Percentiles rank a stretch among this genome's conserved stretches.
Conservation (phyloP, 1,140 invertebrate genomes). For the Drosophila prosaltans region DNA sequence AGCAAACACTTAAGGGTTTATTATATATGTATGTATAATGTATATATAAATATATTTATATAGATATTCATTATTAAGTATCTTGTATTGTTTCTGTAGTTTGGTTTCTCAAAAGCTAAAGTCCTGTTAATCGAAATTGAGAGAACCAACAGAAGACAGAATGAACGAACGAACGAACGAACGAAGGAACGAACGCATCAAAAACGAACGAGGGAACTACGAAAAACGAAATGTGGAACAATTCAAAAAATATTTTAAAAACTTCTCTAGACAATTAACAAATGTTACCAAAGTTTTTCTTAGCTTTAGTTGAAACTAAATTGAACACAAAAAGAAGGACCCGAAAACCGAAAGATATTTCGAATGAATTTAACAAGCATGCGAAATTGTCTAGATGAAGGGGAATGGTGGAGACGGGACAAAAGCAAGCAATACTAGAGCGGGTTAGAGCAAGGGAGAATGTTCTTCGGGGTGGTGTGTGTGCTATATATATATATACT, state of each 20-base stretch:
- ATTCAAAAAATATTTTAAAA: not conserved
- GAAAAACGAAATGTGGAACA: constrained; percentile 41
- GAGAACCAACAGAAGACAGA: constrained; percentile 31
- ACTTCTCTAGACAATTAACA: constrained; percentile 10
- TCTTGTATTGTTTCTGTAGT: constrained; percentile 22
- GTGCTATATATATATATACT: not conserved
- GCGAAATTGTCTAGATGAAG: not conserved
- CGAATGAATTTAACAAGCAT: constrained; percentile 19
- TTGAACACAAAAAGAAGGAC: not conserved
- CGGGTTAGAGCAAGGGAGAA: not conserved
- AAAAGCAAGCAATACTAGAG: constrained; percentile 6
- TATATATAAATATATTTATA: constrained; percentile 25
- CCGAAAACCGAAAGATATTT: constrained; percentile 1
- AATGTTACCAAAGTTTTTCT: not conserved
- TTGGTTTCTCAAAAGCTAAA: constrained; percentile 26
- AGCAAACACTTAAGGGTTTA: constrained; percentile 56
- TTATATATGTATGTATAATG: constrained; percentile 25
- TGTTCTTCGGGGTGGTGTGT: not conserved
- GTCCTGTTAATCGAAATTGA: constrained; percentile 43
- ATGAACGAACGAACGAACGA: constrained; percentile 60
- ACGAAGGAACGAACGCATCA: constrained; percentile 34
- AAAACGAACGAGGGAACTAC: constrained; percentile 66
- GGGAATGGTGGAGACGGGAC: not conserved
- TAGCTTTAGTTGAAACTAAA: not conserved
- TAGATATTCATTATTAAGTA: constrained; percentile 11